Evolutionary conservation across 2,113 vertebrate genomes (phyloP).

Genomic region (Crotalus viridis): DNA sequence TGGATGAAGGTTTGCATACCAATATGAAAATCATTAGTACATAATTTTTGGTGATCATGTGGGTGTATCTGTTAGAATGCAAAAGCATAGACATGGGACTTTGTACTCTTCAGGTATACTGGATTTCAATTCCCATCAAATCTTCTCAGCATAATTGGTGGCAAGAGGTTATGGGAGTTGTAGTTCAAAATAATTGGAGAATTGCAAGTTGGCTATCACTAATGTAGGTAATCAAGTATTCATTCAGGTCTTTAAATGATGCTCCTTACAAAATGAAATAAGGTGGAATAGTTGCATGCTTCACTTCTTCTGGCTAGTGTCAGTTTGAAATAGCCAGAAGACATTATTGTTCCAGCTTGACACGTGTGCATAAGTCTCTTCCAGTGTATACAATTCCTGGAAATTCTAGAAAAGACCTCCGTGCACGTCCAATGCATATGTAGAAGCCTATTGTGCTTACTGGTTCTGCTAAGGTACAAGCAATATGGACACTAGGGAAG

Average conservation of each 20-base stretch:
- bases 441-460: neutral
- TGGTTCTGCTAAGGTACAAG: neutral
- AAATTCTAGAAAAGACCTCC: neutral
- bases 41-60: slow-evolving; percentile 4
- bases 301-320: neutral
- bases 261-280: neutral
- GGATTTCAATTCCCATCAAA: neutral
- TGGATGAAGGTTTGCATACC: neutral
- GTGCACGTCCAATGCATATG: neutral
- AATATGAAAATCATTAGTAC: neutral
- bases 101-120: neutral
- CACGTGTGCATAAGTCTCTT: neutral
- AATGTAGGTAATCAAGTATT: neutral
- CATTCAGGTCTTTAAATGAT: neutral
- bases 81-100: neutral
- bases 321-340: neutral
- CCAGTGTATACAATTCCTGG: neutral
- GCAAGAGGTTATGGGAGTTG: neutral
- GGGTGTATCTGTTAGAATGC: neutral
- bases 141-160: neutral
- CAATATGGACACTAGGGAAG: neutral
- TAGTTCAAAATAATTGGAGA: neutral
- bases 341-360: neutral
- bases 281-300: neutral
- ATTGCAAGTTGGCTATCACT: neutral